phyloP scores from a whole-genome alignment of 2,888 invertebrate genomes.

The Ochropacha duplaris region DNA sequence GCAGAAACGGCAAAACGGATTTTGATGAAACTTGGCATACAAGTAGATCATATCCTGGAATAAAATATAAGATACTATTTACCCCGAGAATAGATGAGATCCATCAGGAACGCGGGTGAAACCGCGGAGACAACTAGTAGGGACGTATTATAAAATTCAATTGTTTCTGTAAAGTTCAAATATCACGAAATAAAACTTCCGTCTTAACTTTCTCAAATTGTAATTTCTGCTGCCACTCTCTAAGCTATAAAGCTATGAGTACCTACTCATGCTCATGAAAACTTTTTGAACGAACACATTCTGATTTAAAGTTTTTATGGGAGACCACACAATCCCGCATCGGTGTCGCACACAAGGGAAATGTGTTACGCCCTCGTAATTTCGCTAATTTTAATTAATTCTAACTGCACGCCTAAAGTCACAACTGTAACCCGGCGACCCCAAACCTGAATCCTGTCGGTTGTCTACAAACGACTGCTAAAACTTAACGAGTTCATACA shows the following conservation, averaged over 20 bases:
- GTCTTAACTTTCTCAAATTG: background rate
- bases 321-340: slow-evolving; percentile 47
- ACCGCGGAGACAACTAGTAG: too few relatives aligned
- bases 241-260: background rate
- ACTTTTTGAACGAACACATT: slow-evolving; percentile 35
- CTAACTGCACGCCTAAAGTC: slow-evolving; percentile 52
- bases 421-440: slow-evolving; percentile 48
- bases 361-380: slow-evolving; percentile 41
- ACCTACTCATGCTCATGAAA: slow-evolving; percentile 8
- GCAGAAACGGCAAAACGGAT: too few relatives aligned
- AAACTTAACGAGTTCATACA: slow-evolving; percentile 77
- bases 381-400: slow-evolving; percentile 74
- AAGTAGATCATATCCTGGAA: too few relatives aligned
- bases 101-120: too few relatives aligned
- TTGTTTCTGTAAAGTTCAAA: too few relatives aligned
- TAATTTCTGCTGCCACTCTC: background rate
- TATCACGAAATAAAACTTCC: background rate
- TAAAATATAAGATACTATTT: too few relatives aligned
- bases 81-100: too few relatives aligned
- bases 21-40: too few relatives aligned
- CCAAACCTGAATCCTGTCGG: slow-evolving; percentile 56
- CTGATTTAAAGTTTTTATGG: slow-evolving; percentile 59
- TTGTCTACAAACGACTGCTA: slow-evolving; percentile 68
- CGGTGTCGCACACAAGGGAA: slow-evolving; percentile 44
- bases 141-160: too few relatives aligned